Conservation (phyloP, 1,140 invertebrate genomes). For the Phymorhynchus buccinoides region DNA sequence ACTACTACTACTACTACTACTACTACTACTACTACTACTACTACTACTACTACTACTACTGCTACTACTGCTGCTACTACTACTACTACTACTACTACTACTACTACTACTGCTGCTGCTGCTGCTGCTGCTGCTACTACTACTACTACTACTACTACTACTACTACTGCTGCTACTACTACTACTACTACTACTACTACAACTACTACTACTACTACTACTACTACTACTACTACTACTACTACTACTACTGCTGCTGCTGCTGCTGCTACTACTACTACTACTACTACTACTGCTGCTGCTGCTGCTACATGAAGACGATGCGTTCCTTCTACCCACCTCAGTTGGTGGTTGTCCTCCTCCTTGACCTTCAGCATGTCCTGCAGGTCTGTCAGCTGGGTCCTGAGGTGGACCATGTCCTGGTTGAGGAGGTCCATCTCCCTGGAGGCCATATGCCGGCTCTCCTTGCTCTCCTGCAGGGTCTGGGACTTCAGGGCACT, state of each 20-base stretch:
- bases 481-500: constrained; percentile 49
- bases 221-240: constrained; percentile 9
- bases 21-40: background rate
- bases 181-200: constrained; percentile 7
- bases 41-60: background rate
- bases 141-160: constrained; percentile 8
- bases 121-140: background rate
- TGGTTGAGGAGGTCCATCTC: constrained; percentile 47
- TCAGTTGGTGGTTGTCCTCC: constrained; percentile 45
- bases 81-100: constrained; percentile 18
- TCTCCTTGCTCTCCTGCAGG: constrained; percentile 44
- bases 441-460: constrained; percentile 30
- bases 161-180: background rate
- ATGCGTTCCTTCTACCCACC: too few relatives aligned
- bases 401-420: constrained; percentile 47
- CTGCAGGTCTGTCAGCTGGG: constrained; percentile 46
- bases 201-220: background rate
- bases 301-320: background rate
- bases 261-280: background rate
- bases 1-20: background rate
- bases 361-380: constrained; percentile 51
- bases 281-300: constrained; percentile 6
- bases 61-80: background rate
- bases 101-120: background rate
- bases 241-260: background rate